Conservation (phyloP, 2,113 vertebrate species). For the Prionailurus bengalensis region DNA sequence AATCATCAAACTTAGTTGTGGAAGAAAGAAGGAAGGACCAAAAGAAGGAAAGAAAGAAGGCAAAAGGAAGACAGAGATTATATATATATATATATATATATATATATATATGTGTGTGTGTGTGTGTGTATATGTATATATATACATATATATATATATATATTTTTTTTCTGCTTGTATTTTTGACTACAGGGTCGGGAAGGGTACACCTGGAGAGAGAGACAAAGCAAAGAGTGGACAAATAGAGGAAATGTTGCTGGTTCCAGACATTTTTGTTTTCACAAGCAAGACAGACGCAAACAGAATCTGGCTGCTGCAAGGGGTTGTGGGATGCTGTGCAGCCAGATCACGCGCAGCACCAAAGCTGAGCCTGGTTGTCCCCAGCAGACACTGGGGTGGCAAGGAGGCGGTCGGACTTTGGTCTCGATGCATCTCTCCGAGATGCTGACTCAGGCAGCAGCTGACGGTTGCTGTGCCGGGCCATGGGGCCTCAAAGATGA, state of each 20-base stretch:
- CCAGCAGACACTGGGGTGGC: neutral
- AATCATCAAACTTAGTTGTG: neutral
- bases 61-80: neutral
- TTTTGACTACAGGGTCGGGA: neutral
- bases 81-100: fast-evolving
- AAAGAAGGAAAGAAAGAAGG: neutral
- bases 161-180: neutral
- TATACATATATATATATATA: no score
- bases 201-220: neutral
- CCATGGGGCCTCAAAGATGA: neutral
- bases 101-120: fast-evolving
- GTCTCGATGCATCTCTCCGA: neutral
- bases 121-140: fast-evolving
- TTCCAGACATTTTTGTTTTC: neutral
- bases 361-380: neutral
- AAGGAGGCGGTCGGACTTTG: neutral
- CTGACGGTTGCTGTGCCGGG: neutral
- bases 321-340: neutral
- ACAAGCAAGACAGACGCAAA: neutral
- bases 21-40: neutral
- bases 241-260: neutral
- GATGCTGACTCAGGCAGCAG: neutral
- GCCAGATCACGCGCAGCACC: neutral
- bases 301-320: neutral
- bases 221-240: neutral